Base-by-base conservation (phyloP, 1,140 invertebrate genomes). In the Stegodyphus dumicola region DNA sequence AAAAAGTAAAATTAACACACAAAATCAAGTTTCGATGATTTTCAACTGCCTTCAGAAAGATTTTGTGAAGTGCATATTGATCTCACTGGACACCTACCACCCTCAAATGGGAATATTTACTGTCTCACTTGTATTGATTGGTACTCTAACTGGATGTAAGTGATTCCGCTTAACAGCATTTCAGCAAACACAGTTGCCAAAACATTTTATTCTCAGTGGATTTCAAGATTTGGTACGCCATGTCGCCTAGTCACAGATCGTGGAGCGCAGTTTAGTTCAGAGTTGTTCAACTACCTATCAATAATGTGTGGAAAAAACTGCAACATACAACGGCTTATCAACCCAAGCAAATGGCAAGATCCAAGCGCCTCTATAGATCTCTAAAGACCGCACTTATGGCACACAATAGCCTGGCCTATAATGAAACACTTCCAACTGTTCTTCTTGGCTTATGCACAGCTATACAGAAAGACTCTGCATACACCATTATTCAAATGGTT, bases 31-130 rank as follows among this genome's bases (percentile, higher is more conserved):
- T 64, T 87, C 15, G 52, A n/a, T 76, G n/a, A 70, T 11, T 77
- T 11, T 95, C 56, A 86, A 10, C 18, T 53, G 6, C 48, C 86
- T 13, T 10, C 54, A 17, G 18, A 18, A 48, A 54, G n/a, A n/a
- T n/a, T n/a, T n/a, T n/a, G n/a, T n/a, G n/a, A n/a, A n/a, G n/a
- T n/a, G n/a, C n/a, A n/a, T 87, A 87, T 93, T 0, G 92, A 93
- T 87, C 88, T 93, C 5, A 88, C 93, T 13, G 91, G 91, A 0
- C 92, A 90, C 0, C 77, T 93, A 5, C 90, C 91, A 18, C 77
- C 75, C n/a, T 88, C 88, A 0, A 52, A 89, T 11, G 90, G 89
- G n/a, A 89, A 85, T 70, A 75, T 52, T 11, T 92, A 92, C 81
- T 87, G 88, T 9, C 87, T 92, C 2, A 92, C 92, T 0, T 88